Evolutionary conservation across 2,888 invertebrate genomes (phyloP), one percentile per base, ranked within the genome.

Genomic region (Oscheius sp.): DNA sequence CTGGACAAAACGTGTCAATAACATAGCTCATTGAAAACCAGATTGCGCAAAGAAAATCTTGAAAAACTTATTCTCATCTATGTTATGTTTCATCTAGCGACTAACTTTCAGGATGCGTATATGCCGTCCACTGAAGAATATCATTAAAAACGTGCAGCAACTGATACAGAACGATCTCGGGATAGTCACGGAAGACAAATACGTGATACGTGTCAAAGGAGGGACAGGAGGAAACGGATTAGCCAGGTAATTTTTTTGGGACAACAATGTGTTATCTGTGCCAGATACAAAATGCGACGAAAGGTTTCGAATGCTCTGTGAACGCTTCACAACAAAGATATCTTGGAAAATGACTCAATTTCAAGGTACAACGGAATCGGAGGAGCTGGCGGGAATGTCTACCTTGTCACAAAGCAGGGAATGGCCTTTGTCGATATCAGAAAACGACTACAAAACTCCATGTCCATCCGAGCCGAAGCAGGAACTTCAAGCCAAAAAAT

Each of bases 331-430:
- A 42, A 42, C 42, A 7, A 7, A 42, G 42, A 42, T 5, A 42
- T 42, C 42, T 42, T 5, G 7, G 42, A 42, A 42, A 42, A 42
- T 42, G 42, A 42, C 4, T 42, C 42, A 42, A 0, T 42, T 62
- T 68, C 33, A 53, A 84, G 86, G 33, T 88, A 86, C 74, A 85
- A 88, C 73, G 88, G 87, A 37, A 74, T 85, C 57, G 88, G 88
- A 13, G 88, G 88, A 13, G 63, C 72, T 51, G 88, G 88, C 7
- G 88, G 88, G 32, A 74, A 75, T 55, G 81, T 88, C 1, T 85
- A 78, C 62, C 76, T 86, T 35, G 70, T 79, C 1, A 75, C 86
- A 5, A 79, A 73, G 58, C 79, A 77, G 2, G 76, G 78, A 32
- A 70, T 86, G 58, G 74, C 84, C 2, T 87, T 87, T 55, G 57